phyloP scores from a whole-genome alignment of 2,888 invertebrate genomes.

The Fissipunctia ypsillon region DNA sequence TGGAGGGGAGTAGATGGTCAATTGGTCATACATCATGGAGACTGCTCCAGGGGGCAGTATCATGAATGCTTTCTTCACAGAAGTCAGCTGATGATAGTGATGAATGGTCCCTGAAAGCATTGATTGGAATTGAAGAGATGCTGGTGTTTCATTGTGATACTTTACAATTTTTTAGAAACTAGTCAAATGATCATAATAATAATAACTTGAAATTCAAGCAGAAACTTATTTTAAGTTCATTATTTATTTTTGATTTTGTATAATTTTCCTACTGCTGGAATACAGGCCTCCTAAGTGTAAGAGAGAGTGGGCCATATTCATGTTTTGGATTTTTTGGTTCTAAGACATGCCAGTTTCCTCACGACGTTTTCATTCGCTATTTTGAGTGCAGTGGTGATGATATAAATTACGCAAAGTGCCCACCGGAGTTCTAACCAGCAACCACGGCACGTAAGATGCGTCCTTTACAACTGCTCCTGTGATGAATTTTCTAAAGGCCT shows the following conservation, averaged over 20 bases:
- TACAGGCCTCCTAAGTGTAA: no score
- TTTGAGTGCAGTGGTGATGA: no score
- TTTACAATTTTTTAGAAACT: constrained; percentile 22
- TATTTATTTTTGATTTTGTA: background rate
- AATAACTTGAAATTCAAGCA: background rate
- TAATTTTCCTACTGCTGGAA: no score
- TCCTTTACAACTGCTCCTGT: background rate
- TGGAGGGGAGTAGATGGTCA: background rate
- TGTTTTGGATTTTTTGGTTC: background rate
- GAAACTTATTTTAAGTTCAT: constrained; percentile 6
- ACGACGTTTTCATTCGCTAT: no score
- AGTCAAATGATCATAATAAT: constrained; percentile 30
- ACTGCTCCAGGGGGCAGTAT: background rate
- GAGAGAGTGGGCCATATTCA: background rate
- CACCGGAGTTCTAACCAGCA: no score
- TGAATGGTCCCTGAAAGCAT: background rate
- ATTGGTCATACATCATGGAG: background rate
- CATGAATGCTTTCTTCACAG: background rate
- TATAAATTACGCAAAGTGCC: background rate
- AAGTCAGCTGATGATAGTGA: background rate
- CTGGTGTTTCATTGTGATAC: constrained; percentile 34
- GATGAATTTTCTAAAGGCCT: background rate
- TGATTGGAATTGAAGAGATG: background rate
- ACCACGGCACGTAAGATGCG: background rate
- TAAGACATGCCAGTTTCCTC: no score